Percentiles rank a stretch among this genome's conserved stretches.
Conservation (phyloP, 2,113 vertebrate genomes). For the Melanostigma gelatinosum region DNA sequence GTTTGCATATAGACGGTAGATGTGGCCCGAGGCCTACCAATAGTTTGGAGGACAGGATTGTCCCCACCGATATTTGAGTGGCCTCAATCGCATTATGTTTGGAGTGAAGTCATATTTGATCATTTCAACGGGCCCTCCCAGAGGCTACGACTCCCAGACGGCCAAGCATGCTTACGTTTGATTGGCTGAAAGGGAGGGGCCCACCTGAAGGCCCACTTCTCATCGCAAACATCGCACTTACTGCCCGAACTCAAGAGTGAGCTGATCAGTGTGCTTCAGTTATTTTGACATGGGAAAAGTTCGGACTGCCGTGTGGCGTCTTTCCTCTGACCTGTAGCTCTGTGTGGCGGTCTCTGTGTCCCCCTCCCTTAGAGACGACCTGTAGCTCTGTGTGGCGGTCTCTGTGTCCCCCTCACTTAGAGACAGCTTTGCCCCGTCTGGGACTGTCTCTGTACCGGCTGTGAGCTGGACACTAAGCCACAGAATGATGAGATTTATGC, state of each 20-base stretch:
- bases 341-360: too few relatives aligned
- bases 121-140: neutral
- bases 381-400: neutral
- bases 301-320: neutral
- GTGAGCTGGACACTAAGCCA: neutral
- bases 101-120: neutral
- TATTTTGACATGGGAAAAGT: neutral
- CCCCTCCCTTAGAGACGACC: neutral
- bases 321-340: neutral
- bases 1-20: neutral
- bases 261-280: too few relatives aligned
- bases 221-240: neutral
- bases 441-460: neutral
- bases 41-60: neutral
- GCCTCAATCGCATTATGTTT: neutral
- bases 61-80: neutral
- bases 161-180: neutral
- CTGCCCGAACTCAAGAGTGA: neutral
- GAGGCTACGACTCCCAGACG: neutral
- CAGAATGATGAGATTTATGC: too few relatives aligned
- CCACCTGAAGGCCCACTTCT: neutral
- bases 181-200: neutral
- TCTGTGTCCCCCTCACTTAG: neutral
- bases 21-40: neutral
- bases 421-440: neutral